phyloP scores from a whole-genome alignment of 1,140 invertebrate genomes.

The Aphaenogaster rudis region DNA sequence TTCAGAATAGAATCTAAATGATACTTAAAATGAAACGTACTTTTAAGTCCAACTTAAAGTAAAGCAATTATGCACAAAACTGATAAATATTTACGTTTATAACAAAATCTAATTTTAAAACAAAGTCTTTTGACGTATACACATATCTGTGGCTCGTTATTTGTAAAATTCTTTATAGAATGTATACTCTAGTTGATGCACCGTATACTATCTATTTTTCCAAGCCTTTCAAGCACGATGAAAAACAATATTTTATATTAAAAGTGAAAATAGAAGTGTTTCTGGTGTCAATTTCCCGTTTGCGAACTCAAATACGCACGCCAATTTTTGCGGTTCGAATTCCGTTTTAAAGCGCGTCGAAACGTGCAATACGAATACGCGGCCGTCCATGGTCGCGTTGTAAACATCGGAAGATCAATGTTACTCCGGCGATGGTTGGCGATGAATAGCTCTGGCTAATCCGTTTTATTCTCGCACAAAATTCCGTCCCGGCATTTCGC shows the following conservation, averaged over 20 bases:
- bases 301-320: constrained; percentile 26
- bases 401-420: constrained; percentile 55
- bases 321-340: constrained; percentile 41
- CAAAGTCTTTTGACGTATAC: not conserved
- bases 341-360: constrained; percentile 23
- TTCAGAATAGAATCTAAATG: not conserved
- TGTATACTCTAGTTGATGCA: not conserved
- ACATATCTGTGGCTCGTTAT: not conserved
- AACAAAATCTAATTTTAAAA: not conserved
- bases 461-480: constrained; percentile 47
- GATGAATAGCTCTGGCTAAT: constrained; percentile 54
- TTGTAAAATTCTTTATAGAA: not conserved
- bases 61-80: not conserved
- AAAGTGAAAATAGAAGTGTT: constrained; percentile 39
- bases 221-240: not conserved
- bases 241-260: constrained; percentile 19
- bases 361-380: constrained; percentile 35
- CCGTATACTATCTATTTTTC: not conserved
- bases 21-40: not conserved
- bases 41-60: constrained; percentile 1
- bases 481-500: constrained; percentile 21
- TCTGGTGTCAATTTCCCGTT: constrained; percentile 44
- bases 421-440: constrained; percentile 36
- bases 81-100: not conserved
- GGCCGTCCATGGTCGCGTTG: constrained; percentile 21